Evolutionary conservation across 2,113 vertebrate genomes (phyloP), one percentile per base, ranked within the genome.

Genomic region (Clarias gariepinus): DNA sequence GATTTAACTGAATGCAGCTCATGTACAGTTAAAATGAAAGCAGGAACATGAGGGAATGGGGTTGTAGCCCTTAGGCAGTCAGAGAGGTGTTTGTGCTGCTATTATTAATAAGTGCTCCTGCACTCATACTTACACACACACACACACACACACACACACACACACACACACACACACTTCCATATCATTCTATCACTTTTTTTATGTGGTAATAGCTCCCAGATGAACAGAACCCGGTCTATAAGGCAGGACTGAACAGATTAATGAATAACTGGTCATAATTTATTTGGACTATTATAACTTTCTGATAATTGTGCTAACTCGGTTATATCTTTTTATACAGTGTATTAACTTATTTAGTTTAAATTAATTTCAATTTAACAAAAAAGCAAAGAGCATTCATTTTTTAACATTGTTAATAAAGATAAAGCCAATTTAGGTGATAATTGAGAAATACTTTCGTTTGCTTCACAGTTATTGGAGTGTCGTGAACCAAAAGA

Each of bases 121-220:
- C 71, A 47, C 71, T 23, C 71, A 74, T 16, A 73, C 68, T 9
- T 33, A 19, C 30, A 69, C 64, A 68, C 12, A 30, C 64, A 68
- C 68, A 71, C 68, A 71, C 30, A 71, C 64, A 69, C 36, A 85
- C 83, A 84, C 63, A 58, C 69, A 52, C n/a, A n/a, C 71, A 78
- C n/a, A 52, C 30, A 41, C 21, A 83, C 36, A 58, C 13, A 30
- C 61, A n/a, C 23, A 64, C 25, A 64, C 10, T 15, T 30, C 13
- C 1, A 58, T 19, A 58, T 23, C 36, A 16, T n/a, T 10, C n/a
- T 23, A 5, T 58, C 55, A 60, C 19, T 25, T 10, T 63, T 80
- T 36, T 19, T 23, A 52, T 21, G 21, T 74, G 36, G 36, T 21
- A 52, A 12, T 6, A 13, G 4, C 71, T 74, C 8, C 10, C 41